Base-by-base conservation (phyloP, 2,797 vertebrate species). In the Salarias fasciatus region DNA sequence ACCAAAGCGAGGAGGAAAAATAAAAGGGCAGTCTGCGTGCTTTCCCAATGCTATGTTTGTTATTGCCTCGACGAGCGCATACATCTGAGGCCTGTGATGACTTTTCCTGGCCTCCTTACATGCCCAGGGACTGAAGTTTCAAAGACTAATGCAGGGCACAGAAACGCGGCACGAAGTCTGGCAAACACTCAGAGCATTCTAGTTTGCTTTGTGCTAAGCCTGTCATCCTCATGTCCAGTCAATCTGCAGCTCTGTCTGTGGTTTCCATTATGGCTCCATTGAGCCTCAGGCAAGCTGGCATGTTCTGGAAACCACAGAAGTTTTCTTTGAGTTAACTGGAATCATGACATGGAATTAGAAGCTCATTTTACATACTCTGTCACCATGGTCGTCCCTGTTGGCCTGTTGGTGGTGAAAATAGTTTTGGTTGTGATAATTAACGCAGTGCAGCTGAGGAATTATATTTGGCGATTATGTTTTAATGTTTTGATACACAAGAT, bases 301-400 rank as follows among this genome's bases (percentile, higher is more conserved):
- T 73, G 80, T 66, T 77, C 66, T 51, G 12, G n/a, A 79, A 85
- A 79, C 82, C 83, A 46, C 83, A 90, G 44, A 75, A 50, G 67
- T 86, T 87, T 87, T 86, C 85, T 85, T 86, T 77, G 77, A 89
- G 78, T 91, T 83, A 79, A 84, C 78, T 85, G 79, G 71, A 88
- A 86, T 86, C 70, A 61, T 79, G 86, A 84, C 84, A 77, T 77
- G 68, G 70, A 82, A 83, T 82, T 86, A 77, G 71, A 71, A 77
- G 73, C 72, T 87, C 72, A 54, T 86, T 88, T 86, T 85, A 79
- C 50, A 41, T 61, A 71, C 53, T 69, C 73, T 63, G 70, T 80
- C 79, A 53, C 75, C 62, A 37, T 13, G 59, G 63, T 41, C 60
- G 67, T 61, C 63, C 63, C 79, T 63, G 46, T 69, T 59, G 65